phyloP scores from a whole-genome alignment of 2,888 invertebrate species.

The Folsomia candida region DNA sequence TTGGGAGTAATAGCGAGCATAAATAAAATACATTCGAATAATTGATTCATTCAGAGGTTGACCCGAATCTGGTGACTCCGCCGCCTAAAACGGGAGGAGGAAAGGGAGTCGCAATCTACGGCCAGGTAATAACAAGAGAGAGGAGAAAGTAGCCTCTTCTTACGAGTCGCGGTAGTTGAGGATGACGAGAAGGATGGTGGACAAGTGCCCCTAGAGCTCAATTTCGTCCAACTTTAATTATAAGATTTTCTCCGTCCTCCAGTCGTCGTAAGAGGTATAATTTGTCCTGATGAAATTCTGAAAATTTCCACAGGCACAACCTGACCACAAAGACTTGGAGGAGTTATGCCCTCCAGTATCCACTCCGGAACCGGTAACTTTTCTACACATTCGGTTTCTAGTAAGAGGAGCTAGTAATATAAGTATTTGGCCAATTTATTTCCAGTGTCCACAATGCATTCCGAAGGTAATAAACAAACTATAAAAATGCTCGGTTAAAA shows the following conservation, averaged over 20 bases:
- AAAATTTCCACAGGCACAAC: constrained; percentile 56
- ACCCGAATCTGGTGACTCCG: constrained; percentile 59
- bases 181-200: background rate
- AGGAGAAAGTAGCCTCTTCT: background rate
- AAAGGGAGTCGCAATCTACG: constrained; percentile 58
- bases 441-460: constrained; percentile 64
- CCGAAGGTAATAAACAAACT: too few species aligned
- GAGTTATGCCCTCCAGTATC: constrained; percentile 61
- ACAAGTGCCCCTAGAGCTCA: background rate
- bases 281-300: background rate
- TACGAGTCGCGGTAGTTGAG: too few species aligned
- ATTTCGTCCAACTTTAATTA: constrained; percentile 11
- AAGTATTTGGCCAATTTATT: constrained; percentile 45
- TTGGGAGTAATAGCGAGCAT: background rate
- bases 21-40: constrained; percentile 16
- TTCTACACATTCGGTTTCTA: background rate
- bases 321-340: constrained; percentile 61
- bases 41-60: constrained; percentile 52
- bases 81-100: constrained; percentile 55
- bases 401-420: too few species aligned
- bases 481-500: too few species aligned
- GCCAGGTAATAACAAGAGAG: constrained; percentile 53
- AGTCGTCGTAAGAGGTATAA: too few species aligned
- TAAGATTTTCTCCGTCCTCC: background rate
- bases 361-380: background rate